Conservation (phyloP, 2,113 vertebrate genomes). For the Fulmarus glacialis region DNA sequence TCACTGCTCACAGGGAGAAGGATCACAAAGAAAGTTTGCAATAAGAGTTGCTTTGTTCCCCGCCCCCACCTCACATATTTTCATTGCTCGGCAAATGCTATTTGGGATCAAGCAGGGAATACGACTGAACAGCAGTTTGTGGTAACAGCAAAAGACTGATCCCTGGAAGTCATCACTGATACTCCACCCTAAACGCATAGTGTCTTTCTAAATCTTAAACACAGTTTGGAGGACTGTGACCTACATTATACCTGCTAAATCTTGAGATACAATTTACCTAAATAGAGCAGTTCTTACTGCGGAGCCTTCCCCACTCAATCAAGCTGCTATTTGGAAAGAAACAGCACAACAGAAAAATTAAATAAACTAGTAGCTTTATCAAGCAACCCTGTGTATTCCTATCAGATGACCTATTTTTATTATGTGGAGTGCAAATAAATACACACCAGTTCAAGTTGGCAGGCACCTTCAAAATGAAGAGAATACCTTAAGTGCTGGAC, state of each 20-base stretch:
- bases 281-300: not conserved
- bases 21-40: not conserved
- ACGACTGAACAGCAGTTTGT: not conserved
- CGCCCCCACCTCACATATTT: not conserved
- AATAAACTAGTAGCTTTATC: not conserved
- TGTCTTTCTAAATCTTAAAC: not conserved
- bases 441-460: not conserved
- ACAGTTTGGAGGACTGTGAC: not conserved
- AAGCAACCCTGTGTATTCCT: not conserved
- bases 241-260: not conserved
- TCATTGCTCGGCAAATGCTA: not conserved
- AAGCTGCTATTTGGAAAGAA: not conserved
- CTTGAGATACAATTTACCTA: not conserved
- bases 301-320: not conserved
- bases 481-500: not conserved
- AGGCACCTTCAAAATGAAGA: not conserved
- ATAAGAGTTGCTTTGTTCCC: not conserved
- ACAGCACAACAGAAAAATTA: not conserved
- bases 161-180: not conserved
- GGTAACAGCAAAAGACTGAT: not conserved
- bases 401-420: not conserved
- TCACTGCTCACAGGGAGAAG: not conserved
- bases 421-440: not conserved
- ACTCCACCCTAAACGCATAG: not conserved
- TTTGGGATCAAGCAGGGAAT: not conserved